phyloP scores from a whole-genome alignment of 1,140 invertebrate genomes.

The Acromyrmex echinatior region DNA sequence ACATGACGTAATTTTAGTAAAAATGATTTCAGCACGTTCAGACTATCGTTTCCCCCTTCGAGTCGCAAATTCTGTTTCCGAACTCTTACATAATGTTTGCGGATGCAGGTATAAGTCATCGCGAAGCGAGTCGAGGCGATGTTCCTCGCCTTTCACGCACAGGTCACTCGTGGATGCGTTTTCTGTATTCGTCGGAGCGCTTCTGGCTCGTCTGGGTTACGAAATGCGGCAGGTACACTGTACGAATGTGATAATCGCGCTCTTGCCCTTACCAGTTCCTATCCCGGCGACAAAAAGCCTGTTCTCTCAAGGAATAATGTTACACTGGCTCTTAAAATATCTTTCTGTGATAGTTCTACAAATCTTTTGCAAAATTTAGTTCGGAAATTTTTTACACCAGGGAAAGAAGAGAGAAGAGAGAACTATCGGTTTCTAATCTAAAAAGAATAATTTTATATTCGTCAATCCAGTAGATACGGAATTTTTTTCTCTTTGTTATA shows the following conservation, averaged over 20 bases:
- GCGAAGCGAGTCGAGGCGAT: slow-evolving; percentile 57
- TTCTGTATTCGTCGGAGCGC: slow-evolving; percentile 75
- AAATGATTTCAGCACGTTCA: neutral
- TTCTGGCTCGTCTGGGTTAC: slow-evolving; percentile 74
- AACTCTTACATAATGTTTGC: slow-evolving; percentile 66
- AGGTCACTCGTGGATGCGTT: slow-evolving; percentile 63
- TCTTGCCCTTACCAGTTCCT: slow-evolving; percentile 66
- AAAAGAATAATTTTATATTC: neutral
- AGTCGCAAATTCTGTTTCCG: slow-evolving; percentile 64
- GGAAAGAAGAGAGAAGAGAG: neutral
- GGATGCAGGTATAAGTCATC: slow-evolving; percentile 53
- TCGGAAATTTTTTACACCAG: neutral
- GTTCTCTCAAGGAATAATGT: slow-evolving; percentile 53
- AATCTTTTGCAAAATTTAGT: neutral
- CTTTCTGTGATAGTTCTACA: neutral
- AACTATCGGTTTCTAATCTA: too few relatives aligned
- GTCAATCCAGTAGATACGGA: too few relatives aligned
- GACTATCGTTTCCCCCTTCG: neutral
- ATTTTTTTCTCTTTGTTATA: too few relatives aligned
- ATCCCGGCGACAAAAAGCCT: slow-evolving; percentile 56
- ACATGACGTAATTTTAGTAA: slow-evolving; percentile 12
- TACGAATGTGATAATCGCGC: slow-evolving; percentile 75
- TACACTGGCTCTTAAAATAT: neutral
- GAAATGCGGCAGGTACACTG: slow-evolving; percentile 69
- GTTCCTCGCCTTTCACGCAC: slow-evolving; percentile 65